Evolutionary conservation across 2,113 vertebrate genomes (phyloP).

Genomic region (Indri indri): DNA sequence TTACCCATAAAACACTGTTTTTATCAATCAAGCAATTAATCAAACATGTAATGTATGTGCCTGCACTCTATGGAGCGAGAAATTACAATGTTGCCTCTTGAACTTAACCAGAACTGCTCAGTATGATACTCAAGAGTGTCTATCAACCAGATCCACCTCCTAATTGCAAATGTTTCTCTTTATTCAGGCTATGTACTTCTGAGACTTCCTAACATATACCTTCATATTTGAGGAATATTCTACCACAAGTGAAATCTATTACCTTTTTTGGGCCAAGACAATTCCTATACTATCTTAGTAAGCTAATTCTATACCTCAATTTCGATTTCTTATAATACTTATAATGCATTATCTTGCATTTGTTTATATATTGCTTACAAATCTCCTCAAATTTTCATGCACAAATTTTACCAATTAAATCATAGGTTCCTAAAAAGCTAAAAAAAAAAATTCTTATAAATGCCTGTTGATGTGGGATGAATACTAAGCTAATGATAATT

Average conservation of each 20-base stretch:
- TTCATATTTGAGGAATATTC: background rate
- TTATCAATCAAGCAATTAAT: background rate
- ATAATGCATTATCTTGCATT: background rate
- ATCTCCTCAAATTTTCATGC: constrained; percentile 11
- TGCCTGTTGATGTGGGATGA: background rate
- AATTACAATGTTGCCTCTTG: background rate
- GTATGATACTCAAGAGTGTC: background rate
- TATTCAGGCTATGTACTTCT: background rate
- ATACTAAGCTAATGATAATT: background rate
- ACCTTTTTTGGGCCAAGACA: background rate
- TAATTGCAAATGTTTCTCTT: background rate
- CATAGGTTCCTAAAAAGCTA: background rate
- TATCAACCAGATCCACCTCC: background rate
- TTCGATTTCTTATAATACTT: background rate
- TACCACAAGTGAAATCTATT: background rate
- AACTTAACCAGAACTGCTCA: background rate
- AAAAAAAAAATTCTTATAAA: background rate
- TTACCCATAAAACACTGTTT: background rate
- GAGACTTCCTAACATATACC: background rate
- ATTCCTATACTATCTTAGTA: background rate
- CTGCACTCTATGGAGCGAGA: background rate
- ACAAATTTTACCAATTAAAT: background rate
- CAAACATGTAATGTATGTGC: background rate
- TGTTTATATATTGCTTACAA: background rate
- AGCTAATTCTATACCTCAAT: background rate